Conservation (phyloP, 2,888 invertebrate genomes). For the Fragum whitleyi region DNA sequence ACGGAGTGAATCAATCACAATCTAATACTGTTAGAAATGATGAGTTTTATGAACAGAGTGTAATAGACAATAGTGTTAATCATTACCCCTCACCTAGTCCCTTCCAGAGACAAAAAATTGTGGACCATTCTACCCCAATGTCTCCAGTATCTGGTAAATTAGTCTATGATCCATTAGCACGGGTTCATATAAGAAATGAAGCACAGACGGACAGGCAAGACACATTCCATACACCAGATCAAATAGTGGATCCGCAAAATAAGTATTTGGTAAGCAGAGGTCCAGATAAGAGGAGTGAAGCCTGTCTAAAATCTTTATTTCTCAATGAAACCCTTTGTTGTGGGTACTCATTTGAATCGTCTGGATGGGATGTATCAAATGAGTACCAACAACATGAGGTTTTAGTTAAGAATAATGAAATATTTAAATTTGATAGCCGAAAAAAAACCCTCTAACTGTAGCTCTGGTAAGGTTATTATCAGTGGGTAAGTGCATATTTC, state of each 20-base stretch:
- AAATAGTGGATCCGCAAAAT: slow-evolving; percentile 54
- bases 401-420: no score
- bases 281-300: no score
- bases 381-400: no score
- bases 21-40: slow-evolving; percentile 60
- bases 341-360: no score
- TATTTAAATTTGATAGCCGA: no score
- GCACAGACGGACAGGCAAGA: slow-evolving; percentile 56
- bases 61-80: slow-evolving; percentile 36
- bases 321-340: no score
- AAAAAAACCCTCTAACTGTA: no score
- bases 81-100: slow-evolving; percentile 70
- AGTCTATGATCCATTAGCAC: slow-evolving; percentile 15
- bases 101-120: slow-evolving; percentile 69
- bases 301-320: no score
- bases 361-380: no score
- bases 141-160: slow-evolving; percentile 40
- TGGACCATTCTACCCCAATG: slow-evolving; percentile 77
- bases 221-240: slow-evolving; percentile 54
- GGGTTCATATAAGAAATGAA: slow-evolving; percentile 36
- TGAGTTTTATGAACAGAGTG: slow-evolving; percentile 61
- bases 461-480: no score
- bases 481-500: no score
- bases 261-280: slow-evolving; percentile 65
- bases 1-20: slow-evolving; percentile 54